Percentiles rank a stretch among this genome's conserved stretches.
Conservation (phyloP, 2,888 invertebrate species). For the Caenorhabditis uteleia region DNA sequence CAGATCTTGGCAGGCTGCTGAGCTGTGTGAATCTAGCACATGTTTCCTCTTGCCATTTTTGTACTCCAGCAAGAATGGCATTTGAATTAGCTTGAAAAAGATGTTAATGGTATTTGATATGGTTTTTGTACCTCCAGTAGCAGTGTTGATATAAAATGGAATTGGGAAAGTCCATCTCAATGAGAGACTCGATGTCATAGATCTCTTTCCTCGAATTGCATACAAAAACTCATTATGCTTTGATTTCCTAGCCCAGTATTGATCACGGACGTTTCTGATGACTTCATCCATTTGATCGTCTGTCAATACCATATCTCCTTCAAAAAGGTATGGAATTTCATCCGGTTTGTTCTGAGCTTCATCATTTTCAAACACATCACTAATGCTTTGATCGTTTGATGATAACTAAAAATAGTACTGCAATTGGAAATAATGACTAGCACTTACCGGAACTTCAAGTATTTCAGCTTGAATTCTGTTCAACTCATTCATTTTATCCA, state of each 20-base stretch:
- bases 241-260: conserved; percentile 44
- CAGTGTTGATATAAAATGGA: conserved; percentile 51
- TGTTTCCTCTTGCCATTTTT: conserved; percentile 57
- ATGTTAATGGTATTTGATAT: neutral
- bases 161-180: conserved; percentile 55
- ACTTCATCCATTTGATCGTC: conserved; percentile 55
- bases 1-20: conserved; percentile 11
- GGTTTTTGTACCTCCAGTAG: conserved; percentile 43
- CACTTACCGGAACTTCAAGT: conserved; percentile 21
- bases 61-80: conserved; percentile 55
- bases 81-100: conserved; percentile 42
- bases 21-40: conserved; percentile 56
- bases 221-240: conserved; percentile 8
- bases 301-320: conserved; percentile 65
- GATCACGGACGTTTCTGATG: conserved; percentile 40
- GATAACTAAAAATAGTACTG: neutral
- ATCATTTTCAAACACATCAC: neutral
- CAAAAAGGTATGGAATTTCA: conserved; percentile 60
- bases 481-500: conserved; percentile 36
- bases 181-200: conserved; percentile 48
- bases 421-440: too few relatives aligned
- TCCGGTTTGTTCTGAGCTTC: conserved; percentile 35
- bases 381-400: neutral
- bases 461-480: conserved; percentile 44
- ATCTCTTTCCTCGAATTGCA: conserved; percentile 35